Conservation (phyloP, 2,113 vertebrate genomes). For the Menidia beryllina region DNA sequence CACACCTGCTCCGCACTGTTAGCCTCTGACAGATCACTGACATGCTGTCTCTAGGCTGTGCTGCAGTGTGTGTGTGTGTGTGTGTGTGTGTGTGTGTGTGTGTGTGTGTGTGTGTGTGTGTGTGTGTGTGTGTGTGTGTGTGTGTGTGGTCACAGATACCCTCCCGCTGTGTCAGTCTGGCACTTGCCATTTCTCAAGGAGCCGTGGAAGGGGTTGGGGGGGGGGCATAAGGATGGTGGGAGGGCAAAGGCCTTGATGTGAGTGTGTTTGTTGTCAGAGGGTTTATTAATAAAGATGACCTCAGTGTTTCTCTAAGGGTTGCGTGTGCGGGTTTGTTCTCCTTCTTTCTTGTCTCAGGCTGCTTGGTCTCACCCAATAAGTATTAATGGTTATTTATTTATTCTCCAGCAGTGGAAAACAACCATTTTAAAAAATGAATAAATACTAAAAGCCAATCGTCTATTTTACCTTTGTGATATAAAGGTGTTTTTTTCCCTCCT, state of each 20-base stretch:
- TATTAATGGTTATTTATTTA: conserved; percentile 36
- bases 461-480: conserved; percentile 9
- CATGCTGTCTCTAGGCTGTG: conserved; percentile 62
- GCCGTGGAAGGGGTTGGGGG: conserved; percentile 52
- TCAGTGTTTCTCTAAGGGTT: conserved; percentile 38
- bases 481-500: conserved; percentile 2
- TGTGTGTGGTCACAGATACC: conserved; percentile 46
- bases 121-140: conserved; percentile 12
- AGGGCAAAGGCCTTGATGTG: conserved; percentile 56
- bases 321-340: neutral
- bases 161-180: conserved; percentile 65
- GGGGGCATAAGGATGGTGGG: conserved; percentile 41
- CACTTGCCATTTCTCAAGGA: conserved; percentile 70
- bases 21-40: conserved; percentile 76
- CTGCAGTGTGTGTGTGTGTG: conserved; percentile 22
- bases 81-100: conserved; percentile 16
- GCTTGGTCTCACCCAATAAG: conserved; percentile 30
- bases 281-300: conserved; percentile 81
- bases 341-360: conserved; percentile 20
- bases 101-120: no score
- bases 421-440: conserved; percentile 7
- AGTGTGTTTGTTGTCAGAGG: conserved; percentile 71
- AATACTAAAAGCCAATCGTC: neutral
- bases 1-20: conserved; percentile 67
- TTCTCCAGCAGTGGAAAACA: neutral